A percentile compares a stretch with the other conserved stretches of the same genome.
Conservation (phyloP, 2,797 vertebrate species). For the Galago senegalensis region DNA sequence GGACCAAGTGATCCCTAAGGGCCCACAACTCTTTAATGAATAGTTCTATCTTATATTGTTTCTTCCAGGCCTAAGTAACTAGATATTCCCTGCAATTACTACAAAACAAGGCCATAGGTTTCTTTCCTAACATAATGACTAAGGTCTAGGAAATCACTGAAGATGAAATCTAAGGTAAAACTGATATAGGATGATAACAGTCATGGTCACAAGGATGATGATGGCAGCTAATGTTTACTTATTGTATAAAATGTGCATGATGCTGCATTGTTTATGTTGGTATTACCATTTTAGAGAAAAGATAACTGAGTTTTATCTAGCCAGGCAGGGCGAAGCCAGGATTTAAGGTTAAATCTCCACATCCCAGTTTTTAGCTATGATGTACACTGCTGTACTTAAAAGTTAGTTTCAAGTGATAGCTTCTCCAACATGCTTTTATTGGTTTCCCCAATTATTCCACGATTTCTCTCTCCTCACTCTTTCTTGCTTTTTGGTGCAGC, state of each 20-base stretch:
- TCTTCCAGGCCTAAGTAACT: background rate
- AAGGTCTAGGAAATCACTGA: constrained; percentile 12
- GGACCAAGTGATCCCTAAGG: background rate
- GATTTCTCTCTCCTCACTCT: background rate
- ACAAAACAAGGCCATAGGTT: background rate
- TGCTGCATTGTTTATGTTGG: background rate
- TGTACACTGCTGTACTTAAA: background rate
- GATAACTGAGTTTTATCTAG: background rate
- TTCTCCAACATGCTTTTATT: background rate
- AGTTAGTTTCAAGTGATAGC: background rate
- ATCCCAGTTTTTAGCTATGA: background rate
- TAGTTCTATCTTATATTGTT: background rate
- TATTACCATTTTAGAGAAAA: background rate
- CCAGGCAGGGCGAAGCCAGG: background rate
- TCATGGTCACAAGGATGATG: background rate
- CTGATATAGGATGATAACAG: background rate
- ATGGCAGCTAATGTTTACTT: background rate
- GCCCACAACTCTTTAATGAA: background rate
- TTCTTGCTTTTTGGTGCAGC: background rate
- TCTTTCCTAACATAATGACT: background rate
- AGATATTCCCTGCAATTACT: background rate
- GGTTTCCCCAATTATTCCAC: background rate
- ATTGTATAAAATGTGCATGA: background rate
- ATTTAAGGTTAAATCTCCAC: background rate
- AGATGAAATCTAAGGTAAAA: background rate